Conservation (phyloP, 2,888 invertebrate genomes). For the Steinernema hermaphroditum region DNA sequence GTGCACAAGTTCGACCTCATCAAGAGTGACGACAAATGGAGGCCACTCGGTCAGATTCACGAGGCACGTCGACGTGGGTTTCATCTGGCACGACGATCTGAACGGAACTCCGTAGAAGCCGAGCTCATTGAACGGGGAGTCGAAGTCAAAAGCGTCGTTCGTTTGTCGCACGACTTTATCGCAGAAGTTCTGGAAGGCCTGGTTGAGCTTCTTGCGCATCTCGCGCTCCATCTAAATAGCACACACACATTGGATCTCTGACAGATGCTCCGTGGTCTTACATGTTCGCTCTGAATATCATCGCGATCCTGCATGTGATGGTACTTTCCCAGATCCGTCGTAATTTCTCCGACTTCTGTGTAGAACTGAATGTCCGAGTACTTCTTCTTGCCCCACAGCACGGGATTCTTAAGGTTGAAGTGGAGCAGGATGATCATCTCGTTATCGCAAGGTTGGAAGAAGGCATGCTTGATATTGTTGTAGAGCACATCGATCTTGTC, state of each 20-base stretch:
- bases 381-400: slow-evolving; percentile 99
- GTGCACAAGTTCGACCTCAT: slow-evolving; percentile 95
- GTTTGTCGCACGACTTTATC: slow-evolving; percentile 94
- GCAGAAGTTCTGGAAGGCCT: slow-evolving; percentile 96
- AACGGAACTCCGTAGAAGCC: slow-evolving; percentile 97
- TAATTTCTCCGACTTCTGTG: slow-evolving; percentile 98
- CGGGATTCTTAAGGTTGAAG: slow-evolving; percentile 97
- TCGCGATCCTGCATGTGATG: slow-evolving; percentile 99
- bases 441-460: slow-evolving; percentile 87
- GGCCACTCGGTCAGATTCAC: slow-evolving; percentile 99
- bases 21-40: slow-evolving; percentile 94
- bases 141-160: slow-evolving; percentile 95
- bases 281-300: slow-evolving; percentile 95
- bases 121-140: slow-evolving; percentile 94
- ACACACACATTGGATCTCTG: neutral
- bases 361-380: slow-evolving; percentile 99
- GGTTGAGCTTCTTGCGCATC: slow-evolving; percentile 89
- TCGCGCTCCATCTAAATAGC: slow-evolving; percentile 81
- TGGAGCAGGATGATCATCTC: slow-evolving; percentile 99
- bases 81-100: slow-evolving; percentile 74
- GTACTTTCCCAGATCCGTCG: slow-evolving; percentile 97
- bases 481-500: slow-evolving; percentile 99
- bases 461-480: slow-evolving; percentile 98
- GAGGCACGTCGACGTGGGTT: slow-evolving; percentile 95
- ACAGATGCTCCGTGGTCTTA: slow-evolving; percentile 41